A percentile compares a stretch with the other conserved stretches of the same genome.
Evolutionary conservation across 2,113 vertebrate genomes (phyloP).

Genomic region (Tupaia chinensis): DNA sequence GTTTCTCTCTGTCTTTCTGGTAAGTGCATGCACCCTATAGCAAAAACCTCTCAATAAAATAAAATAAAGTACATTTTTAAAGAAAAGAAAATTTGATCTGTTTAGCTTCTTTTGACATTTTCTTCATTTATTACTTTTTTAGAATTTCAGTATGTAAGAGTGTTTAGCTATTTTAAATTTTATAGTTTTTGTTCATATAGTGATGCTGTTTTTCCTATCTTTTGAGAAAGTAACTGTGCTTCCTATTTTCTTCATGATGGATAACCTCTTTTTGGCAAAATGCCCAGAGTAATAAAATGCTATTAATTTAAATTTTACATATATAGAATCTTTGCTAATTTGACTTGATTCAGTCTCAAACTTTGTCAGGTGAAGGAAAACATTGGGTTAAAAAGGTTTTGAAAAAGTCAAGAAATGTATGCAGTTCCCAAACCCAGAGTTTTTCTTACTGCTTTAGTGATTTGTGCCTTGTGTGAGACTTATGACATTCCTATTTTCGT

Average conservation of each 20-base stretch:
- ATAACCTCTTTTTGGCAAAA: slow-evolving; percentile 39
- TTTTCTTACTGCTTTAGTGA: slow-evolving; percentile 19
- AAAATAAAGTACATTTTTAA: too few species aligned
- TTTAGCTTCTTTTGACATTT: slow-evolving; percentile 22
- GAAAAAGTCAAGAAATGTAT: not conserved
- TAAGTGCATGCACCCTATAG: too few species aligned
- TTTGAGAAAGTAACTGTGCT: slow-evolving; percentile 4
- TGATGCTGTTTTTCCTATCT: slow-evolving; percentile 2
- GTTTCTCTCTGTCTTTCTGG: too few species aligned
- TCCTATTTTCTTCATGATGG: not conserved
- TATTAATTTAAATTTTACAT: slow-evolving; percentile 60
- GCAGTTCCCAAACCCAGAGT: not conserved
- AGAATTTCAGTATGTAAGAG: not conserved
- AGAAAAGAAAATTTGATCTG: not conserved
- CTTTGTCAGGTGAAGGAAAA: slow-evolving; percentile 17
- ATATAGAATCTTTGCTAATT: slow-evolving; percentile 13
- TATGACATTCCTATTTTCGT: slow-evolving; percentile 45
- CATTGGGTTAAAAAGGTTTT: slow-evolving; percentile 15
- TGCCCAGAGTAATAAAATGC: slow-evolving; percentile 54
- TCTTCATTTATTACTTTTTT: slow-evolving; percentile 53
- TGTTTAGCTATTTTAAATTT: not conserved
- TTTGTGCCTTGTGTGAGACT: not conserved
- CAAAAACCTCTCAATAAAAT: too few species aligned
- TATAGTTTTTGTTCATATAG: not conserved
- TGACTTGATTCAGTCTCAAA: not conserved